Percentiles rank a stretch among this genome's conserved stretches.
These are phyloP conservation scores for Porites australiensis DNA, from an alignment of 64 coral and sea anemone species.

Conservation along the genomic window DNA sequence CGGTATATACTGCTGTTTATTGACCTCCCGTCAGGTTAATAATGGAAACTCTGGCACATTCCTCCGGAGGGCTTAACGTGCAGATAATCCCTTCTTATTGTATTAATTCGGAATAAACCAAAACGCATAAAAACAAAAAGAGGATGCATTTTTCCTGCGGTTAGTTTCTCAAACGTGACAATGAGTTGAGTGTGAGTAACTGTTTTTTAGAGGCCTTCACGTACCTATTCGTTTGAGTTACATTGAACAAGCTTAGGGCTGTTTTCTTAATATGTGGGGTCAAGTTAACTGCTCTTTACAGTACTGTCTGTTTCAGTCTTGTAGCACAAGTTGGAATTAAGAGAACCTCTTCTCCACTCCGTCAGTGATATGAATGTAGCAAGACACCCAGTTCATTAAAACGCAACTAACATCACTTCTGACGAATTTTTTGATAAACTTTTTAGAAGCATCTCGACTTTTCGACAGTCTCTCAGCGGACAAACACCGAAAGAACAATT, in stretches of 20 bases:
- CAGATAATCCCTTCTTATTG: conserved; percentile 1
- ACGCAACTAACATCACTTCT: too few species aligned
- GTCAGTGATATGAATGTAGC: too few species aligned
- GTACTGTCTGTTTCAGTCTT: background rate
- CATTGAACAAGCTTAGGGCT: too few species aligned
- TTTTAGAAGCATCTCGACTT: too few species aligned
- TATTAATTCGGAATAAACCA: background rate
- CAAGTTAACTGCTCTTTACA: background rate
- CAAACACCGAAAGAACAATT: too few species aligned
- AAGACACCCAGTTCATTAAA: too few species aligned
- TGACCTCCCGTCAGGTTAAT: background rate
- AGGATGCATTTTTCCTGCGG: background rate
- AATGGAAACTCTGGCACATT: background rate
- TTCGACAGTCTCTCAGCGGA: too few species aligned
- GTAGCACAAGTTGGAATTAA: too few species aligned
- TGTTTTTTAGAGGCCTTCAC: background rate
- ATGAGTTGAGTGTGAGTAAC: background rate
- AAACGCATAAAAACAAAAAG: background rate
- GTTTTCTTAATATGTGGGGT: too few species aligned
- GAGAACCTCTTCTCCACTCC: too few species aligned
- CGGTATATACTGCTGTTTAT: background rate
- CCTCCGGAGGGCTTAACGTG: background rate
- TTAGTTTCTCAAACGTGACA: background rate
- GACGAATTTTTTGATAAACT: too few species aligned
- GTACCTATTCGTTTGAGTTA: background rate